Percentiles rank a stretch among this genome's conserved stretches.
Conservation (phyloP, 2,888 invertebrate genomes). For the Pollenia labialis region DNA sequence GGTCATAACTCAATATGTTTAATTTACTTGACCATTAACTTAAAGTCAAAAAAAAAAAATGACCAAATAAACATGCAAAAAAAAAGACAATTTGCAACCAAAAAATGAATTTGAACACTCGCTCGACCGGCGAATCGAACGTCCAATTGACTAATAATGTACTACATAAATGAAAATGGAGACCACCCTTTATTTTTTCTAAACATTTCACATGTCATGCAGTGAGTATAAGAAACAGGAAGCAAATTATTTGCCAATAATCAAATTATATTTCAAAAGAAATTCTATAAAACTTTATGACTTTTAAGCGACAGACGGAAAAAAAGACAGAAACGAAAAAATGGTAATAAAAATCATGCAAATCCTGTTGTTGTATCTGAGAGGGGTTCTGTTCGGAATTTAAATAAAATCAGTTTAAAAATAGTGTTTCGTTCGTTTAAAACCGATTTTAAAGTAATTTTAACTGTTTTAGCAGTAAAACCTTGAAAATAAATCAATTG, state of each 20-base stretch:
- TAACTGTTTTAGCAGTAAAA: conserved; percentile 52
- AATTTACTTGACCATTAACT: conserved; percentile 71
- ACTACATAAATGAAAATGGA: neutral
- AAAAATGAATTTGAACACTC: conserved; percentile 8
- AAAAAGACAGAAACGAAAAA: conserved; percentile 1
- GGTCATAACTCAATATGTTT: conserved; percentile 78
- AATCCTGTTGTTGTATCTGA: conserved; percentile 24
- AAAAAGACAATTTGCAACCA: conserved; percentile 35
- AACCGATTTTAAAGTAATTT: conserved; percentile 43
- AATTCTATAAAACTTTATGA: conserved; percentile 50
- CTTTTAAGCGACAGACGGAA: neutral
- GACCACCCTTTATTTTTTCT: conserved; percentile 56
- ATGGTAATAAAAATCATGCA: conserved; percentile 28
- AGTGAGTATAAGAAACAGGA: conserved; percentile 67
- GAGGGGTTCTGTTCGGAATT: conserved; percentile 27
- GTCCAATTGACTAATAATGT: neutral
- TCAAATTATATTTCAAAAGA: conserved; percentile 64
- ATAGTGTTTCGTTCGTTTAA: conserved; percentile 19
- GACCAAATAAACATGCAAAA: conserved; percentile 30
- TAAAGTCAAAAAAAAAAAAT: conserved; percentile 16
- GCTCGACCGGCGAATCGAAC: neutral
- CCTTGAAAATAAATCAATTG: conserved; percentile 60
- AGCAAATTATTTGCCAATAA: conserved; percentile 69
- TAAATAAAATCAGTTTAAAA: conserved; percentile 48
- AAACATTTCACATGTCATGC: conserved; percentile 49